phyloP scores from a whole-genome alignment of 1,140 invertebrate species.

The Cylas formicarius region DNA sequence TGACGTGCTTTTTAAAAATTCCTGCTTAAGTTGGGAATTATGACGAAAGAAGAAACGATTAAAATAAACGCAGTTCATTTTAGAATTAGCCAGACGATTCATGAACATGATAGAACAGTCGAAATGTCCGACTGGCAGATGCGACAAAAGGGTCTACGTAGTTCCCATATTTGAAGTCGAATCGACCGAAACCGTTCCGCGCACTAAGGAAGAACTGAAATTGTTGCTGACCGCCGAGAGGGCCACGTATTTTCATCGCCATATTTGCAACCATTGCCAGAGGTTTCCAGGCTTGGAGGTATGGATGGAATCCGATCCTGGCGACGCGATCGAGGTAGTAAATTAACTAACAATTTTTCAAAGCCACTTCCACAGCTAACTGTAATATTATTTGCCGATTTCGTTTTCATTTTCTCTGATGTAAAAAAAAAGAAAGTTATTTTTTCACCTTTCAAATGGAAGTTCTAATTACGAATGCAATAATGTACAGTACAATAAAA shows the following conservation, averaged over 20 bases:
- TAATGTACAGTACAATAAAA: too few species aligned
- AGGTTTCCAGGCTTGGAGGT: slow-evolving; percentile 65
- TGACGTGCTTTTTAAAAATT: too few species aligned
- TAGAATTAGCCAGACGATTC: slow-evolving; percentile 52
- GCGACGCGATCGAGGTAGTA: slow-evolving; percentile 40
- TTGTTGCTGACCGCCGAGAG: slow-evolving; percentile 44
- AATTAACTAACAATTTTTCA: too few species aligned
- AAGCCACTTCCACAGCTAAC: too few species aligned
- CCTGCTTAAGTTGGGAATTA: too few species aligned
- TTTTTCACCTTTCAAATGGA: too few species aligned
- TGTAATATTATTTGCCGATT: too few species aligned
- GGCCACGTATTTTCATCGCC: slow-evolving; percentile 58
- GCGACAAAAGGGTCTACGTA: slow-evolving; percentile 53
- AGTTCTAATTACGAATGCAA: too few species aligned
- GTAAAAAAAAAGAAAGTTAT: too few species aligned
- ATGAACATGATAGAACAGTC: slow-evolving; percentile 49
- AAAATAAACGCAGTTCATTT: slow-evolving; percentile 20
- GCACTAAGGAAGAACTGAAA: slow-evolving; percentile 49
- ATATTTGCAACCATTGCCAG: slow-evolving; percentile 68
- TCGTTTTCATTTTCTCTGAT: too few species aligned
- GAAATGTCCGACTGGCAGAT: slow-evolving; percentile 19
- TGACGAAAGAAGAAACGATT: too few species aligned
- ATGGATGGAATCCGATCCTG: slow-evolving; percentile 53
- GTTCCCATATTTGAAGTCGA: slow-evolving; percentile 71
- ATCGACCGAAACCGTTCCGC: slow-evolving; percentile 50